These are phyloP conservation scores for Rhysida immarginata DNA, from an alignment of 1,140 invertebrate species.

Conservation along the genomic window DNA sequence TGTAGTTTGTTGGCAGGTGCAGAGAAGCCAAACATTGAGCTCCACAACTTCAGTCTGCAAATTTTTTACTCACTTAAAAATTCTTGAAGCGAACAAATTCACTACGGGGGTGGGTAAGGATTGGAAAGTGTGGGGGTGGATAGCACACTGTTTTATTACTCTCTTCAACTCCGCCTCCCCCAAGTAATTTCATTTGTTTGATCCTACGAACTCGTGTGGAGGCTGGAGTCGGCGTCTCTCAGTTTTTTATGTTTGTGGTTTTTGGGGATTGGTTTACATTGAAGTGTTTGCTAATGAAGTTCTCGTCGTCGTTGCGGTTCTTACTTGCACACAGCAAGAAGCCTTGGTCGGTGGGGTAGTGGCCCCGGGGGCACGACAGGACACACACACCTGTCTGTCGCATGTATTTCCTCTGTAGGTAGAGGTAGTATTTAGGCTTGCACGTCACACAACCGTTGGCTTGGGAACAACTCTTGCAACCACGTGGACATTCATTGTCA, in stretches of 20 bases:
- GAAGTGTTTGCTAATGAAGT: neutral
- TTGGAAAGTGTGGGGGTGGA: too few species aligned
- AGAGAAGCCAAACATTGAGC: too few species aligned
- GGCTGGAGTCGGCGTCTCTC: neutral
- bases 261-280: neutral
- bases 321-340: conserved; percentile 14
- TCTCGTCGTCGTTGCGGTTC: neutral
- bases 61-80: too few species aligned
- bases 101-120: too few species aligned
- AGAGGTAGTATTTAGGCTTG: conserved; percentile 12
- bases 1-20: too few species aligned
- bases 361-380: conserved; percentile 12
- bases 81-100: too few species aligned
- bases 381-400: conserved; percentile 14
- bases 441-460: conserved; percentile 15
- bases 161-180: too few species aligned
- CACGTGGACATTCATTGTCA: conserved; percentile 7
- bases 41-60: too few species aligned
- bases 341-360: conserved; percentile 10
- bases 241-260: neutral
- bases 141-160: too few species aligned
- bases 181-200: too few species aligned
- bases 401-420: conserved; percentile 11
- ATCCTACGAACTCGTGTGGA: too few species aligned
- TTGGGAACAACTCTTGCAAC: conserved; percentile 11